A percentile compares a stretch with the other conserved stretches of the same genome.
Conservation (phyloP, 2,113 vertebrate species). For the Tapirus terrestris region DNA sequence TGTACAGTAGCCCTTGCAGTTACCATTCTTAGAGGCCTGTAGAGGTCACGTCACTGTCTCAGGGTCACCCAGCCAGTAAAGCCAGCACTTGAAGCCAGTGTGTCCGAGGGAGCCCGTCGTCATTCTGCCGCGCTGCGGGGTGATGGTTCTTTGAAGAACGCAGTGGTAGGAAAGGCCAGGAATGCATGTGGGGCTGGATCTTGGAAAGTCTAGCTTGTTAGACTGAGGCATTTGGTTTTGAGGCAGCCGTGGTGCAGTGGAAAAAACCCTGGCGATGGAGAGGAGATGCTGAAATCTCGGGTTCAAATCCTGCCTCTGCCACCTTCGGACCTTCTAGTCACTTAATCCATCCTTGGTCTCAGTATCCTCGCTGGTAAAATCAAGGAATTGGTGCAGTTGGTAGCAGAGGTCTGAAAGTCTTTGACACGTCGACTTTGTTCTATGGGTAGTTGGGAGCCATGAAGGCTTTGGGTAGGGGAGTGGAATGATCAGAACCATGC, state of each 20-base stretch:
- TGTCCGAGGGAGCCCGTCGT: fast-evolving
- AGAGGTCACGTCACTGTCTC: fast-evolving
- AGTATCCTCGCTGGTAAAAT: neutral
- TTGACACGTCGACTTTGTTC: neutral
- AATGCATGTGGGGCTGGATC: fast-evolving
- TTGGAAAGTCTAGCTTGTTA: neutral
- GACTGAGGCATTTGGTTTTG: neutral
- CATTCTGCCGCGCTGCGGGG: fast-evolving
- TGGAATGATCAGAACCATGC: neutral
- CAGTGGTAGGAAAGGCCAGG: neutral
- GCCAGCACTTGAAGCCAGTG: fast-evolving
- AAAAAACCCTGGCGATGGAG: fast-evolving
- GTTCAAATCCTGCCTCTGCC: neutral
- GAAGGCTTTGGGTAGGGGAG: neutral
- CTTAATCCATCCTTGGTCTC: neutral
- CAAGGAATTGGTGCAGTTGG: neutral
- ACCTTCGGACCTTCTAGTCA: fast-evolving
- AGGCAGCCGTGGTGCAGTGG: fast-evolving
- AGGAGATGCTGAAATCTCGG: neutral
- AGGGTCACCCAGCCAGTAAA: neutral
- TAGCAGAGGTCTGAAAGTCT: neutral
- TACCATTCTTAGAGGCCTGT: neutral
- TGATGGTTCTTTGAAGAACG: too few relatives aligned
- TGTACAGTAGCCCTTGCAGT: fast-evolving
- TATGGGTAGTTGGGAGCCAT: neutral